Conservation (phyloP, 2,113 vertebrate species). For the Circaetus cinerascens region DNA sequence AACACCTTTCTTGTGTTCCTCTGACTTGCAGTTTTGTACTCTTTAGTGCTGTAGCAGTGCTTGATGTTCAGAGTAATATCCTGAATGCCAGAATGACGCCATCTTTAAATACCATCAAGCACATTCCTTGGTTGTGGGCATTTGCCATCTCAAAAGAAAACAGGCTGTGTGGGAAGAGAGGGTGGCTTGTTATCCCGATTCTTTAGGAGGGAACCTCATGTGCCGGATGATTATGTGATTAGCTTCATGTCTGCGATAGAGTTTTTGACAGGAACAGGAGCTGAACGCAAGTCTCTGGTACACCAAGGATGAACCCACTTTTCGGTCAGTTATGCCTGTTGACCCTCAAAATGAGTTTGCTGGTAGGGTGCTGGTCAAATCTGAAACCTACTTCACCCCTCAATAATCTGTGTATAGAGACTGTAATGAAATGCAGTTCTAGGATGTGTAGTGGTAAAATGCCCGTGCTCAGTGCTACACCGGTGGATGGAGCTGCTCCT, state of each 20-base stretch:
- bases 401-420: not conserved
- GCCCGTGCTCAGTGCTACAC: not conserved
- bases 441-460: not conserved
- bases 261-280: not conserved
- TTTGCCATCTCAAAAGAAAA: not conserved
- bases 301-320: rapidly evolving
- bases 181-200: not conserved
- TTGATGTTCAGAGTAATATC: not conserved
- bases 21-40: not conserved
- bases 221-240: too few species aligned
- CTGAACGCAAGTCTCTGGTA: not conserved
- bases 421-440: not conserved
- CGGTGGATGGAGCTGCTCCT: not conserved
- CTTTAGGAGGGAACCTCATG: rapidly evolving
- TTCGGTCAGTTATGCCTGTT: not conserved
- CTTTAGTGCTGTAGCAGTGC: not conserved
- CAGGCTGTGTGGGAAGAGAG: not conserved
- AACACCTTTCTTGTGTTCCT: not conserved
- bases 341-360: not conserved
- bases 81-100: rapidly evolving
- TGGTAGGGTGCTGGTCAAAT: not conserved
- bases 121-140: rapidly evolving
- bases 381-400: not conserved
- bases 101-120: rapidly evolving
- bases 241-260: not conserved